Evolutionary conservation across 2,113 vertebrate genomes (phyloP).

Genomic region (Antennarius striatus): DNA sequence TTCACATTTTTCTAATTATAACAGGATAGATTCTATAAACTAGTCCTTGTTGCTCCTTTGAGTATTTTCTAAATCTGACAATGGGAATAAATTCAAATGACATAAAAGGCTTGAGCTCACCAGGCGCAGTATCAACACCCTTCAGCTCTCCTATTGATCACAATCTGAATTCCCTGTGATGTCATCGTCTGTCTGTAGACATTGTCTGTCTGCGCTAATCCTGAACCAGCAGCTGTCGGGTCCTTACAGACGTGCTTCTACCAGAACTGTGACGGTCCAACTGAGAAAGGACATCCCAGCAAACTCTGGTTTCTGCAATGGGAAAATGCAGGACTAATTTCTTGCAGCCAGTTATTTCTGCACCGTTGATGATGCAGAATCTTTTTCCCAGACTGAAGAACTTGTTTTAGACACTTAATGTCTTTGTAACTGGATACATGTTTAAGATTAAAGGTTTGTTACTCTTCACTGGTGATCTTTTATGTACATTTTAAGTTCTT

Average conservation of each 20-base stretch:
- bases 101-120: background rate
- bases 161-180: background rate
- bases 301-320: background rate
- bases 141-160: no score
- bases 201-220: background rate
- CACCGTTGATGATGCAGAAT: background rate
- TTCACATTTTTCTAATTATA: background rate
- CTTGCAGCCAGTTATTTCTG: background rate
- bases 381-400: background rate
- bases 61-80: background rate
- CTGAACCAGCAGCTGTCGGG: background rate
- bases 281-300: background rate
- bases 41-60: background rate
- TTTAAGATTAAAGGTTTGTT: constrained; percentile 40
- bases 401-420: background rate
- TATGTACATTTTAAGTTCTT: no score
- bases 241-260: background rate
- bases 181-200: background rate
- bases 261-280: background rate
- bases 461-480: background rate
- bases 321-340: background rate
- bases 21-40: background rate
- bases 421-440: constrained; percentile 34
- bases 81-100: constrained; percentile 5
- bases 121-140: background rate